phyloP scores from a whole-genome alignment of 2,797 vertebrate genomes.

The Anableps anableps region DNA sequence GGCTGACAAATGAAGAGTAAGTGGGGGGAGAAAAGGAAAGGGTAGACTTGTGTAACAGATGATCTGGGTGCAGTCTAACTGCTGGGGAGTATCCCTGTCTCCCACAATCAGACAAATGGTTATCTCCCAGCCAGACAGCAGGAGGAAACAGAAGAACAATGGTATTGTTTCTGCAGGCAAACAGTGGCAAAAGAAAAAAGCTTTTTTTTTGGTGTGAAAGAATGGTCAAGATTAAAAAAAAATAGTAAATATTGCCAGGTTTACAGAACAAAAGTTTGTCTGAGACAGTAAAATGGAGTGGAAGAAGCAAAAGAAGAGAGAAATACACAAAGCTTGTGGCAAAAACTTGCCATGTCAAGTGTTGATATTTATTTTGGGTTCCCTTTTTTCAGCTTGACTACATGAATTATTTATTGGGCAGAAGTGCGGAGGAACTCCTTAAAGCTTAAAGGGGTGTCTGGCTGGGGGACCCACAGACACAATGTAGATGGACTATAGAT shows the following conservation, averaged over 20 bases:
- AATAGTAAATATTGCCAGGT: slow-evolving; percentile 34
- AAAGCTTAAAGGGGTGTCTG: slow-evolving; percentile 67
- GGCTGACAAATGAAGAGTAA: slow-evolving; percentile 38
- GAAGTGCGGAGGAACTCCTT: slow-evolving; percentile 66
- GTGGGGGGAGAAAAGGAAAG: slow-evolving; percentile 20
- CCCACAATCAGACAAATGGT: slow-evolving; percentile 76
- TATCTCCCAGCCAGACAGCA: slow-evolving; percentile 58
- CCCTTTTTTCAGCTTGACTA: slow-evolving; percentile 62
- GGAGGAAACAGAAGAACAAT: slow-evolving; percentile 41
- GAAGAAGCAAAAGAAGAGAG: slow-evolving; percentile 44
- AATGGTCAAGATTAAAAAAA: slow-evolving; percentile 19
- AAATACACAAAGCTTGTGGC: slow-evolving; percentile 56
- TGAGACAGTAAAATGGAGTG: slow-evolving; percentile 17
- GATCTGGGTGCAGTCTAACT: slow-evolving; percentile 73
- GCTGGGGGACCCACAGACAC: slow-evolving; percentile 59
- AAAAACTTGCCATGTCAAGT: slow-evolving; percentile 63
- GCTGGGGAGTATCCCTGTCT: slow-evolving; percentile 68
- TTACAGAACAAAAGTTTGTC: slow-evolving; percentile 29
- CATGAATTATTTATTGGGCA: slow-evolving; percentile 74
- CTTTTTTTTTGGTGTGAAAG: slow-evolving; percentile 30
- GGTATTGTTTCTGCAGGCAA: slow-evolving; percentile 35
- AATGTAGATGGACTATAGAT: slow-evolving; percentile 64
- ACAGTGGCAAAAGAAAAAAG: neutral
- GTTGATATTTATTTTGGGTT: slow-evolving; percentile 70
- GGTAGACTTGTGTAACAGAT: slow-evolving; percentile 70